Conservation (phyloP, 2,113 vertebrate genomes). For the Lepisosteus osseus region DNA sequence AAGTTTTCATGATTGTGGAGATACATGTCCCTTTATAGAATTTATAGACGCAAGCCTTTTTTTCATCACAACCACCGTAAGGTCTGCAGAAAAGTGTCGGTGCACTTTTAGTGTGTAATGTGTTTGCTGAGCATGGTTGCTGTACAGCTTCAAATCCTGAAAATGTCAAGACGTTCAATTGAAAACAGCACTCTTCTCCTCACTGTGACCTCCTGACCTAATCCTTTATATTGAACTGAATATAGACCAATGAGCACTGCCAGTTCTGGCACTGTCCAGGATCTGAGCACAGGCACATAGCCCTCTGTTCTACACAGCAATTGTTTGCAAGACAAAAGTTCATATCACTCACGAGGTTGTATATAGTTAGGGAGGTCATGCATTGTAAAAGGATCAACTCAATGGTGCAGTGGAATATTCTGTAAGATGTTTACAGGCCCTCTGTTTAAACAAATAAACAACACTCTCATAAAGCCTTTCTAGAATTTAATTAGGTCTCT, state of each 20-base stretch:
- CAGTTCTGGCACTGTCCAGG: constrained; percentile 63
- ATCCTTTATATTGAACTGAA: constrained; percentile 4
- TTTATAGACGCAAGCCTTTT: no score
- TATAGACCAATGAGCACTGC: constrained; percentile 39
- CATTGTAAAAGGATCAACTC: constrained; percentile 37
- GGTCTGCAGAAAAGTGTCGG: neutral
- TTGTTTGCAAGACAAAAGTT: constrained; percentile 62
- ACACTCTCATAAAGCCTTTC: constrained; percentile 9
- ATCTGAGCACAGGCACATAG: constrained; percentile 18
- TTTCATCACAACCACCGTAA: no score
- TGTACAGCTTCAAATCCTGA: neutral
- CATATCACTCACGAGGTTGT: constrained; percentile 16
- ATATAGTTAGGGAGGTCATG: constrained; percentile 18
- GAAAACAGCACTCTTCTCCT: neutral
- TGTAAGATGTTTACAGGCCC: constrained; percentile 52
- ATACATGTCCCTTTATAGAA: no score
- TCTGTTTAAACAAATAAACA: neutral
- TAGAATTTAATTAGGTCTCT: constrained; percentile 14
- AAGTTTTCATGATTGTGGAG: no score
- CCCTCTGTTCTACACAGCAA: constrained; percentile 48
- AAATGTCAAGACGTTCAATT: neutral
- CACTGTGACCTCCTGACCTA: neutral
- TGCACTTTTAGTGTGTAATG: neutral
- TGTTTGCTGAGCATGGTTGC: neutral
- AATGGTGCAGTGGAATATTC: constrained; percentile 57